These are phyloP conservation scores for Globodera rostochiensis DNA, from an alignment of 1,140 invertebrate genomes.

Conservation along the genomic window DNA sequence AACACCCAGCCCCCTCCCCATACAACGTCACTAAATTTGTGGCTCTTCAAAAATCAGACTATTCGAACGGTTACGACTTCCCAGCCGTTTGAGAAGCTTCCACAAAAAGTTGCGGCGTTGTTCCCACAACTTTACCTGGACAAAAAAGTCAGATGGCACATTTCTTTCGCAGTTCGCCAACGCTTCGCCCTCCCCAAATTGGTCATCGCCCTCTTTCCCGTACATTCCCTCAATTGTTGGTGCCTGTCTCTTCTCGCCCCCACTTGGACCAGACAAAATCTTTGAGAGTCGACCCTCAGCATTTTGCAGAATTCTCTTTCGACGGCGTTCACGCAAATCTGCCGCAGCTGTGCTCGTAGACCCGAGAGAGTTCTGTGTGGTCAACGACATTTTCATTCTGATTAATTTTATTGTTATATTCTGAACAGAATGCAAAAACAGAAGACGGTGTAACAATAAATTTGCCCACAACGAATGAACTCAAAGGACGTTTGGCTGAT, in stretches of 20 bases:
- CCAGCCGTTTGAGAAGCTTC: too few species aligned
- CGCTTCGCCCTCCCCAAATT: neutral
- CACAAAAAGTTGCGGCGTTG: too few species aligned
- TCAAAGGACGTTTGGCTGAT: too few species aligned
- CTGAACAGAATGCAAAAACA: too few species aligned
- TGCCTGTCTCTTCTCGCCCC: conserved; percentile 24
- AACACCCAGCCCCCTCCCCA: too few species aligned
- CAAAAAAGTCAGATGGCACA: neutral
- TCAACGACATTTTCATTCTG: conserved; percentile 13
- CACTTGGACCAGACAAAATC: conserved; percentile 29
- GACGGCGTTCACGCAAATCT: conserved; percentile 34
- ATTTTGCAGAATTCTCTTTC: conserved; percentile 34
- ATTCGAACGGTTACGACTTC: neutral
- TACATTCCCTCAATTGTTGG: conserved; percentile 29
- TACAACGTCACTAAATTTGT: neutral
- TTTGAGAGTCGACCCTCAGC: conserved; percentile 29
- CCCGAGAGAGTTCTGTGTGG: conserved; percentile 10
- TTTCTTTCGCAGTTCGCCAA: neutral
- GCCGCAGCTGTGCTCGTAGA: conserved; percentile 1
- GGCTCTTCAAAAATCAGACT: neutral
- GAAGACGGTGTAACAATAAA: too few species aligned
- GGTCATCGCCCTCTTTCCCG: neutral
- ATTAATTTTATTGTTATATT: too few species aligned
- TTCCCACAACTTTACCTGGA: conserved; percentile 3
- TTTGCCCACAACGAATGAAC: too few species aligned